Conservation (phyloP, 2,113 vertebrate species). For the Hippoglossus stenolepis region DNA sequence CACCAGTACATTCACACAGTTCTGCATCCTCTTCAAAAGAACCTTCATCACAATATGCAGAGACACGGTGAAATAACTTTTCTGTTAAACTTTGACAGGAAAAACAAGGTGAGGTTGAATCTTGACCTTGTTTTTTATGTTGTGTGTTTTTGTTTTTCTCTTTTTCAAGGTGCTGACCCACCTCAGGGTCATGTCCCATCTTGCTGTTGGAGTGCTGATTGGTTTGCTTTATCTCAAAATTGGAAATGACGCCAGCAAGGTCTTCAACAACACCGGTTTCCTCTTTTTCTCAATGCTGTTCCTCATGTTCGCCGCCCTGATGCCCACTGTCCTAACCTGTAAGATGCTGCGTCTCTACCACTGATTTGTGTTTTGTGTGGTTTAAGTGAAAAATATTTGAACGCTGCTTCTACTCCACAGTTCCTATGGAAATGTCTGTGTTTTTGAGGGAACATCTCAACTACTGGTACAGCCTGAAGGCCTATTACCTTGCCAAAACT, state of each 20-base stretch:
- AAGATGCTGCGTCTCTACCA: slow-evolving; percentile 31
- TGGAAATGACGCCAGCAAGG: slow-evolving; percentile 95
- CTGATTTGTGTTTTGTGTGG: background rate
- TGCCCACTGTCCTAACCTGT: slow-evolving; percentile 99
- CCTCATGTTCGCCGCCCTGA: slow-evolving; percentile 97
- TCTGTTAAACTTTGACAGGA: background rate
- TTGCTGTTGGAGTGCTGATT: slow-evolving; percentile 93
- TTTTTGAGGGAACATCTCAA: slow-evolving; percentile 96
- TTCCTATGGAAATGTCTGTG: slow-evolving; percentile 97
- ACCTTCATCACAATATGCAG: slow-evolving; percentile 94
- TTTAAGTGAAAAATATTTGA: slow-evolving; percentile 11
- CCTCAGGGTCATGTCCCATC: slow-evolving; percentile 94
- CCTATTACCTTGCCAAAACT: slow-evolving; percentile 97
- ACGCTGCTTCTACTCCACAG: slow-evolving; percentile 74
- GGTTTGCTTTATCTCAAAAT: slow-evolving; percentile 98
- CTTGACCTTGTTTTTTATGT: background rate
- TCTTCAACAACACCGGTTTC: slow-evolving; percentile 99
- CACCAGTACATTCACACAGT: slow-evolving; percentile 94
- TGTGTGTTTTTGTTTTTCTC: slow-evolving; percentile 7
- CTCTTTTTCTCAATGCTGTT: slow-evolving; percentile 99
- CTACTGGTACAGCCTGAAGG: slow-evolving; percentile 99
- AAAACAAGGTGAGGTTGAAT: background rate
- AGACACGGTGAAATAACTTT: slow-evolving; percentile 87
- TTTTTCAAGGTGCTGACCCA: slow-evolving; percentile 92
- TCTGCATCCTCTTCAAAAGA: slow-evolving; percentile 97